Conservation (phyloP, 2,113 vertebrate species). For the Rissa tridactyla region DNA sequence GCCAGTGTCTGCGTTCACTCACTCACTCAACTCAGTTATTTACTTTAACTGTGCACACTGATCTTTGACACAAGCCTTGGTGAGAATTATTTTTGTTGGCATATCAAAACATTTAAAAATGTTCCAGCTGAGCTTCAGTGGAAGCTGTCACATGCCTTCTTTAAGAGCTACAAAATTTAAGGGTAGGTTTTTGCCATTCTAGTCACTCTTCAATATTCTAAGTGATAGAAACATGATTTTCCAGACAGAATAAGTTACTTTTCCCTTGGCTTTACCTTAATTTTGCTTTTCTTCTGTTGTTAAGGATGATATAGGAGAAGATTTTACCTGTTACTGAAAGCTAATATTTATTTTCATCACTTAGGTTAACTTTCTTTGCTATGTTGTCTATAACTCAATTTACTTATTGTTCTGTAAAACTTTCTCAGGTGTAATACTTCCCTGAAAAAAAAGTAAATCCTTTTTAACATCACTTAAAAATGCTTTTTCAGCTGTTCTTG, state of each 20-base stretch:
- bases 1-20: neutral
- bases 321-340: neutral
- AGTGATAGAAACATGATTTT: neutral
- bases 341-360: neutral
- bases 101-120: conserved; percentile 17
- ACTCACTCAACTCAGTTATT: neutral
- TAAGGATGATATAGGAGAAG: neutral
- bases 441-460: neutral
- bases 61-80: conserved; percentile 29
- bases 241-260: neutral
- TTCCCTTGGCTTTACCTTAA: neutral
- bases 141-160: neutral
- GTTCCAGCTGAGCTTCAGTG: conserved; percentile 10
- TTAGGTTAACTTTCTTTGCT: neutral
- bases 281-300: neutral
- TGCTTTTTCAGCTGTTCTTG: neutral
- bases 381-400: neutral
- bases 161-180: conserved; percentile 29
- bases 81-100: conserved; percentile 55
- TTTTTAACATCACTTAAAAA: neutral
- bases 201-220: neutral
- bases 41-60: neutral
- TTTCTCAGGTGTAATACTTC: neutral
- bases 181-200: neutral
- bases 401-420: neutral